Evolutionary conservation across 2,797 vertebrate species (phyloP), one percentile per base, ranked within the genome.

Genomic region (Mareca penelope): DNA sequence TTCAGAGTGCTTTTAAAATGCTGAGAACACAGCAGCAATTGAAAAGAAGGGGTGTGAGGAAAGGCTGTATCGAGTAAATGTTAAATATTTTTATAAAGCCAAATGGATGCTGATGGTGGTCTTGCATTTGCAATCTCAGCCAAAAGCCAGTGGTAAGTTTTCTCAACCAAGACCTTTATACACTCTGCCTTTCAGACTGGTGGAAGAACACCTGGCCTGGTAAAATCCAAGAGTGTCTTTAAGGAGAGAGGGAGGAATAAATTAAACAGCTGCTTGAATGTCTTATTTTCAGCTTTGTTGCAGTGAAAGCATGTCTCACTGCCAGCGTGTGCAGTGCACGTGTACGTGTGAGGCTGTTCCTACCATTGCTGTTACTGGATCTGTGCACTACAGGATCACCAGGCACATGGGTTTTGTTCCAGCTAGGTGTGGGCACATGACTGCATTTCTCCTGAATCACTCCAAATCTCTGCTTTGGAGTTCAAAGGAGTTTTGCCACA

Each of bases 1-100:
- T 50, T 12, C 59, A 55, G 29, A 85, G 35, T 46, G 12, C 37
- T 72, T 93, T 88, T 46, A 89, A 93, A 92, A 69, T 73, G 44
- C 40, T 80, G 29, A 92, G 56, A 90, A 53, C 5, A 4, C 63
- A 69, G 76, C 81, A 95, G 79, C 67, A 72, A 89, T 75, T 89
- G 91, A 92, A 57, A 90, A 87, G 29, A 60, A 31, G 29, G 31
- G 15, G 60, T 53, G 7, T 28, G 57, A 88, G 40, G 72, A 85
- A 22, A 24, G 40, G 24, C 15, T 61, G 37, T 72, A 55, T 23
- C 81, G 29, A 79, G 72, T 52, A 83, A 71, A 35, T 23, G 15
- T 8, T n/a, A 22, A 37, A 72, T 72, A 50, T 37, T 93, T 80
- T 68, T 94, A 21, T 73, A 17, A 77, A 89, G 12, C 40, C 79